Evolutionary conservation across 2,797 vertebrate genomes (phyloP).

Genomic region (Rhyacichthys aspro): DNA sequence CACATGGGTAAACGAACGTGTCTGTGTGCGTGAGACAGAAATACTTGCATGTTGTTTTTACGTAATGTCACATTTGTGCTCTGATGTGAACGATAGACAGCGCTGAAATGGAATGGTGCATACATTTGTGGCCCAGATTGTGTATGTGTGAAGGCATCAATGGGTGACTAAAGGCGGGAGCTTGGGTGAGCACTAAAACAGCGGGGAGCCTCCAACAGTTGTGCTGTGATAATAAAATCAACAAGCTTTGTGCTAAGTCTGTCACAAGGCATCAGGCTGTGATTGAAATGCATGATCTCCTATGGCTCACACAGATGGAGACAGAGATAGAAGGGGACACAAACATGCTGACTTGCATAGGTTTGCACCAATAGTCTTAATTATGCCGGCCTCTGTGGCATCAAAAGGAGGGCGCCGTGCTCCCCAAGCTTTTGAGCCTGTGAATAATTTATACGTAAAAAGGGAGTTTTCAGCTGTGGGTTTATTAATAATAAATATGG

Average conservation of each 20-base stretch:
- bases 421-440: conserved; percentile 69
- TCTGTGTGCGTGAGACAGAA: conserved; percentile 26
- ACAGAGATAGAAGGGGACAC: conserved; percentile 43
- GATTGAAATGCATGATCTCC: conserved; percentile 73
- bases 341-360: conserved; percentile 53
- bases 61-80: conserved; percentile 37
- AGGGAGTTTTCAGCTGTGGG: conserved; percentile 70
- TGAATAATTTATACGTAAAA: conserved; percentile 79
- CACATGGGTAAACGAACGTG: conserved; percentile 65
- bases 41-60: conserved; percentile 41
- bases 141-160: conserved; percentile 51
- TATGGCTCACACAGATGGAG: conserved; percentile 70
- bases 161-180: conserved; percentile 54
- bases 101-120: conserved; percentile 29
- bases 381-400: conserved; percentile 69
- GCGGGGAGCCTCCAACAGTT: conserved; percentile 66
- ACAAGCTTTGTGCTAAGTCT: conserved; percentile 71
- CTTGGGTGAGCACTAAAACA: conserved; percentile 62
- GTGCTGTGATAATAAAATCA: conserved; percentile 76
- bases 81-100: conserved; percentile 21
- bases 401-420: conserved; percentile 65
- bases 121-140: conserved; percentile 23
- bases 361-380: conserved; percentile 68
- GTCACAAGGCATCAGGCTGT: conserved; percentile 57
- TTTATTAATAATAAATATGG: conserved; percentile 84